These are phyloP conservation scores for Bombus affinis DNA, from an alignment of 1,140 invertebrate genomes.

Conservation along the genomic window DNA sequence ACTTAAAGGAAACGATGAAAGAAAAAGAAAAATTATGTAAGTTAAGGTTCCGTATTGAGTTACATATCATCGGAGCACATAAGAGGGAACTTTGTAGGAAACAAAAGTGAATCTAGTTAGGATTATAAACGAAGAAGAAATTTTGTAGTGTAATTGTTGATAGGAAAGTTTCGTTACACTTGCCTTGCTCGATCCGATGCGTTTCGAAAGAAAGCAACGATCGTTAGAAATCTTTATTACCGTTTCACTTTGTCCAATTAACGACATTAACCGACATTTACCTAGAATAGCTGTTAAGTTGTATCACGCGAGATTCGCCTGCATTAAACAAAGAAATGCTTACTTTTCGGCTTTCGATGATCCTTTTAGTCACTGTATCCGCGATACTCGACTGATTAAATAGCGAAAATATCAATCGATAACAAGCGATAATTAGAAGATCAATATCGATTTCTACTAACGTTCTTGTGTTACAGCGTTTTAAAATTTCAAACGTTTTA, in stretches of 20 bases:
- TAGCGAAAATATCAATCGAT: not conserved
- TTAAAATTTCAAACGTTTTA: not conserved
- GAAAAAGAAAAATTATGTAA: not conserved
- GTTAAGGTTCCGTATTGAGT: not conserved
- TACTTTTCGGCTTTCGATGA: conserved; percentile 21
- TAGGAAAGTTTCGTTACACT: conserved; percentile 66
- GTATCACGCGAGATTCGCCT: conserved; percentile 58
- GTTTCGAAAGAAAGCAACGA: conserved; percentile 51
- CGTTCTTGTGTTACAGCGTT: not conserved
- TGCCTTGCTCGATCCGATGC: conserved; percentile 62
- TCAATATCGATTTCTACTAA: not conserved
- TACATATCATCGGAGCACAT: conserved; percentile 7
- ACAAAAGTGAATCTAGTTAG: conserved; percentile 47
- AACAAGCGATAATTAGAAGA: not conserved
- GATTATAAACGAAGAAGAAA: conserved; percentile 41
- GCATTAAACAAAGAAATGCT: conserved; percentile 9
- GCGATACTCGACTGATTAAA: not conserved
- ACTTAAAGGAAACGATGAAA: not conserved
- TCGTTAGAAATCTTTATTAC: conserved; percentile 49
- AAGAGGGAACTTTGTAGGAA: not conserved
- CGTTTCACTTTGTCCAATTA: conserved; percentile 58
- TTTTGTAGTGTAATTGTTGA: conserved; percentile 60
- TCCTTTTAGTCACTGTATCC: conserved; percentile 22
- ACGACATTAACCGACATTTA: conserved; percentile 72
- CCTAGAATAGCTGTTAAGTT: conserved; percentile 70